Evolutionary conservation across 2,797 vertebrate species (phyloP).

Genomic region (Xerus rutilus): DNA sequence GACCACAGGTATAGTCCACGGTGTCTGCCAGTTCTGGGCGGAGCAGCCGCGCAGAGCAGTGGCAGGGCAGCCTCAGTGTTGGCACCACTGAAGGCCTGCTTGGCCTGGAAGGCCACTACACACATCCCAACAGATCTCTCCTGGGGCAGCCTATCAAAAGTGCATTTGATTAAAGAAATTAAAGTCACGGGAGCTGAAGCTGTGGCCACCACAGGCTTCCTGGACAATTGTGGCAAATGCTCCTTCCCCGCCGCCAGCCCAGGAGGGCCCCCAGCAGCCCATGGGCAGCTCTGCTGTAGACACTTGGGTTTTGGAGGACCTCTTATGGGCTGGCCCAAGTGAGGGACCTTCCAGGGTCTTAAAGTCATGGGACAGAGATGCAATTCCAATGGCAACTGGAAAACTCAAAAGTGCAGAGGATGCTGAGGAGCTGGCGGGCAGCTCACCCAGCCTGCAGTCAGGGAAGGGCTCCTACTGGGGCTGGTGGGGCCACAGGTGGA

Average conservation of each 20-base stretch:
- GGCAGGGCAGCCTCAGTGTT: neutral
- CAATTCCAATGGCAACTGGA: no score
- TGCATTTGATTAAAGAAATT: neutral
- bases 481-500: fast-evolving
- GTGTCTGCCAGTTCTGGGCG: no score
- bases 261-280: fast-evolving
- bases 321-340: fast-evolving
- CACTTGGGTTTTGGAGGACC: fast-evolving
- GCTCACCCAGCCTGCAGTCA: no score
- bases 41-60: neutral
- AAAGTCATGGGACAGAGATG: no score
- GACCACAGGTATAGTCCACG: fast-evolving
- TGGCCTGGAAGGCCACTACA: neutral
- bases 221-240: fast-evolving
- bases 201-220: neutral
- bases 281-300: no score
- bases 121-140: neutral
- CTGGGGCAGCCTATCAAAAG: neutral
- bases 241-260: neutral
- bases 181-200: neutral
- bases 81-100: neutral
- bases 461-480: neutral
- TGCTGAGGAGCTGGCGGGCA: no score
- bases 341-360: neutral
- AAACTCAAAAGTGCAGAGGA: neutral